Conservation (phyloP, 2,888 invertebrate species). For the Gastracanthus pulcherrimus region DNA sequence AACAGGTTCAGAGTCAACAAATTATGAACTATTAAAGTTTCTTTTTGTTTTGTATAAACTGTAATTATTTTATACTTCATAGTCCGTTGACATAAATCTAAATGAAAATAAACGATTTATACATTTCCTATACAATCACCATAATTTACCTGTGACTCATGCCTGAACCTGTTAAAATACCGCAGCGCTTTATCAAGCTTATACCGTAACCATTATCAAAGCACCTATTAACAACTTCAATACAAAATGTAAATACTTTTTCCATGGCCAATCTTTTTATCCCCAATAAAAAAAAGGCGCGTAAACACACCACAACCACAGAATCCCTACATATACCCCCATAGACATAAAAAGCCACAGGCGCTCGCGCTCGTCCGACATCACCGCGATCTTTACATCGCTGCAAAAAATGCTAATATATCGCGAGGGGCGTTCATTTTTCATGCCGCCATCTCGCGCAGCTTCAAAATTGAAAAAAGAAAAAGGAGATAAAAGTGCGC, state of each 20-base stretch:
- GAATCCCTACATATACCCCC: not conserved
- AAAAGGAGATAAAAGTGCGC: not conserved
- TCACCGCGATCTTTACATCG: not conserved
- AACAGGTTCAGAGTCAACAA: too few relatives aligned
- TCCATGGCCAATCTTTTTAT: not conserved
- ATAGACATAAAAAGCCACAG: not conserved
- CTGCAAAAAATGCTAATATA: slow-evolving; percentile 15
- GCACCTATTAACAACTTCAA: not conserved
- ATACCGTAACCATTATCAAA: not conserved
- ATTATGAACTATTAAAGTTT: too few relatives aligned
- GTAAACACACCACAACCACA: not conserved
- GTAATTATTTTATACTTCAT: too few relatives aligned
- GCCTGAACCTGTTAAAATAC: not conserved
- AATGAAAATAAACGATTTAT: too few relatives aligned
- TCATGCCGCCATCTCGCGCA: not conserved
- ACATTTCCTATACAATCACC: not conserved
- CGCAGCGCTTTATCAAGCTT: not conserved
- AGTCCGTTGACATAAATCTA: too few relatives aligned
- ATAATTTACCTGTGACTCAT: slow-evolving; percentile 11
- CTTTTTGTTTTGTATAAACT: too few relatives aligned
- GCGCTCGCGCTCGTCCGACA: not conserved
- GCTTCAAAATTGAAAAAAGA: slow-evolving; percentile 7
- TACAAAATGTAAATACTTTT: not conserved
- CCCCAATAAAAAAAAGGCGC: not conserved
- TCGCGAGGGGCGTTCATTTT: not conserved